A percentile compares a stretch with the other conserved stretches of the same genome.
These are phyloP conservation scores for Aleiodes testaceus DNA, from an alignment of 2,888 invertebrate genomes.

Conservation along the genomic window DNA sequence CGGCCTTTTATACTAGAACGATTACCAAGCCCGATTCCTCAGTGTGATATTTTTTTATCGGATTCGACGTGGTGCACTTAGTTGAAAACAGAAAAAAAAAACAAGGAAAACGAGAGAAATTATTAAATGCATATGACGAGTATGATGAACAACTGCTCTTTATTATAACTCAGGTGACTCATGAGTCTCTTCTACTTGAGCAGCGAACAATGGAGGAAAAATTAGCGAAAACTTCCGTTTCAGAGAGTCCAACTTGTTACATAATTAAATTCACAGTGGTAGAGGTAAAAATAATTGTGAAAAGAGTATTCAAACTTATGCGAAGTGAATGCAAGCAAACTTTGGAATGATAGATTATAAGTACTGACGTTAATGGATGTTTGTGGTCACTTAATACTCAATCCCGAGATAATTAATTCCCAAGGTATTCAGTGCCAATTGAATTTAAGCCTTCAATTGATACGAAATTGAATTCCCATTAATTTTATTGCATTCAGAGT, in stretches of 20 bases:
- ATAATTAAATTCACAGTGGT: neutral
- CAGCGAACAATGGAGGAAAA: neutral
- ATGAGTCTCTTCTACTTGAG: slow-evolving; percentile 5
- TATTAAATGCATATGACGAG: slow-evolving; percentile 5
- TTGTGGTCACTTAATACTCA: slow-evolving; percentile 48
- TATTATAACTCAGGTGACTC: slow-evolving; percentile 36
- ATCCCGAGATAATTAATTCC: slow-evolving; percentile 58
- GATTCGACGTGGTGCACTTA: slow-evolving; percentile 39
- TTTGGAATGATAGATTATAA: slow-evolving; percentile 35
- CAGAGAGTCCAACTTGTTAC: neutral
- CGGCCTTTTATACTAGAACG: slow-evolving; percentile 37
- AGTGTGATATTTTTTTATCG: slow-evolving; percentile 46
- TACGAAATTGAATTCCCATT: too few relatives aligned
- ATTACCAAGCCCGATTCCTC: slow-evolving; percentile 40
- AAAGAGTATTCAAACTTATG: neutral
- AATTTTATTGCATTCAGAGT: too few relatives aligned
- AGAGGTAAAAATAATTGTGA: neutral
- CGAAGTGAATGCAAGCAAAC: slow-evolving; percentile 7
- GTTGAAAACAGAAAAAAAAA: slow-evolving; percentile 28
- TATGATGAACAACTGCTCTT: slow-evolving; percentile 40
- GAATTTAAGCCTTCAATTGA: slow-evolving; percentile 47
- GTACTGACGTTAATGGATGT: slow-evolving; percentile 35
- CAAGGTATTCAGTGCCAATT: slow-evolving; percentile 56
- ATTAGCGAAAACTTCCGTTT: neutral
- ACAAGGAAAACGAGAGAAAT: neutral